Conservation (phyloP, 2,888 invertebrate species). For the Pheosia tremula region DNA sequence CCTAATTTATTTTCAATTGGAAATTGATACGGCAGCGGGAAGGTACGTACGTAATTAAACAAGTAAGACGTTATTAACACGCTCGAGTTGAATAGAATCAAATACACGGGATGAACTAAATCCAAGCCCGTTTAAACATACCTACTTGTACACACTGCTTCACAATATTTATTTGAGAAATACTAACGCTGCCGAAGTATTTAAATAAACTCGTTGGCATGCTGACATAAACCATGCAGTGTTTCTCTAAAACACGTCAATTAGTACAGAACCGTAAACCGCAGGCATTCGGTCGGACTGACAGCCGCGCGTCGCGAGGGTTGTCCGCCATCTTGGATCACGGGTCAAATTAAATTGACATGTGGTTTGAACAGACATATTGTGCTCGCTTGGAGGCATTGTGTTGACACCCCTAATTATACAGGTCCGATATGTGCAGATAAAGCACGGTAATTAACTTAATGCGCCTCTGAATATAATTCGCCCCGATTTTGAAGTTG, state of each 20-base stretch:
- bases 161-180: constrained; percentile 7
- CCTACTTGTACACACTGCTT: not conserved
- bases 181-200: constrained; percentile 16
- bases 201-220: constrained; percentile 51
- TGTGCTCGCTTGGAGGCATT: constrained; percentile 71
- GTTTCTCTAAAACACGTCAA: constrained; percentile 76
- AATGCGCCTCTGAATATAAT: constrained; percentile 65
- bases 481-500: constrained; percentile 49
- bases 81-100: constrained; percentile 3
- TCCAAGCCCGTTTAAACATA: not conserved
- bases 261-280: constrained; percentile 72
- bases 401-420: constrained; percentile 82
- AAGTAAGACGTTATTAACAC: not conserved
- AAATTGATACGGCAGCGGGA: not conserved
- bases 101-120: constrained; percentile 1
- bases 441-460: constrained; percentile 75
- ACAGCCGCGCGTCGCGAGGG: constrained; percentile 58
- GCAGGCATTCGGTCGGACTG: constrained; percentile 67
- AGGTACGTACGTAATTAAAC: not conserved
- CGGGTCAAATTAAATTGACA: constrained; percentile 83
- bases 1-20: constrained; percentile 2
- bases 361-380: constrained; percentile 78
- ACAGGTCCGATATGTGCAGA: constrained; percentile 72
- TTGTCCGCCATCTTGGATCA: constrained; percentile 77
- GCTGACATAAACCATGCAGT: constrained; percentile 62